Base-by-base conservation (phyloP, 1,140 invertebrate genomes). In the Probaryconus sp. region DNA sequence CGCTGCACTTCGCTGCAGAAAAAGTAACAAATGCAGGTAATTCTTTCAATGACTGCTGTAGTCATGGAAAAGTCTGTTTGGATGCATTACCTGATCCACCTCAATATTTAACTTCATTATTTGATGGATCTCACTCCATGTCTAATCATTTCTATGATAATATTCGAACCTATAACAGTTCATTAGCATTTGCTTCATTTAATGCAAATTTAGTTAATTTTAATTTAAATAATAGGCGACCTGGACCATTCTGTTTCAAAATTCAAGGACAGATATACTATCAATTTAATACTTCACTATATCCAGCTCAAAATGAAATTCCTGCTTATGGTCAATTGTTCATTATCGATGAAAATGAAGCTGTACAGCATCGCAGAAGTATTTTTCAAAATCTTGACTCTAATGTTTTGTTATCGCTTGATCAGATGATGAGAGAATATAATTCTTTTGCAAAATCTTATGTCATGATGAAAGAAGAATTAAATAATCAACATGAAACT, bases 281-380 rank as follows among this genome's bases (percentile, higher is more conserved):
- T 50, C n/a, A n/a, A n/a, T n/a, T n/a, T n/a, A n/a, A 65, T 30
- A 65, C 48, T 4, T 16, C 48, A 14, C 38, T 68, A 30, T 43
- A 68, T 18, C 53, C 43, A 21, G 16, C 13, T 10, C 13, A 37
- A 13, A 51, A 50, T 43, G 53, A 58, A 42, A 13, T 21, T 11
- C 31, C 64, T 13, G 24, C n/a, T 26, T 68, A 48, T 37, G 64
- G 43, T 11, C 64, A 51, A 26, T 11, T 68, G n/a, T 68, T 58
- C 11, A 50, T 68, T 35, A 17, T 67, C 16, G 63, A 67, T 67
- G 50, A 10, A 11, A 24, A 48, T 13, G 63, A 67, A 56, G 51
- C 63, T 7, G 7, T 38, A 31, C 9, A 28, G 17, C 1, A 17
- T 31, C 37, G 53, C 5, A n/a, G 30, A 9, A 45, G 20, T 35